Evolutionary conservation across 1,140 invertebrate genomes (phyloP), one percentile per base, ranked within the genome.

Genomic region (Trachymyrmex septentrionalis): DNA sequence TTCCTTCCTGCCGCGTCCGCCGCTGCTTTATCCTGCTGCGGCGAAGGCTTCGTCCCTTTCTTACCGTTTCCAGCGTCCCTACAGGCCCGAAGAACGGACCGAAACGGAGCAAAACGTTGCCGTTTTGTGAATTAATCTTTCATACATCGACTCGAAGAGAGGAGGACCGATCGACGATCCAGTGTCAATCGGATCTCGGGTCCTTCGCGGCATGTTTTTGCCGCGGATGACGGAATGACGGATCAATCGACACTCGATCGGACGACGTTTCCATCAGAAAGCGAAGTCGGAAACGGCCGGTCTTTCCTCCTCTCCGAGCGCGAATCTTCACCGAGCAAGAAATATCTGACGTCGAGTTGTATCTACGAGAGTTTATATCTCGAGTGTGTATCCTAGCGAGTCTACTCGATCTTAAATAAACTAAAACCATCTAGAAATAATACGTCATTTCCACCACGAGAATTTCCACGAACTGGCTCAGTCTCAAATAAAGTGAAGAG

Each of bases 1-100:
- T 95, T 96, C 90, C 95, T 95, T 82, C 88, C 94, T 92, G 92
- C 93, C 93, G 85, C 88, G 87, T 93, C 87, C 89, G 87, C 88
- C 91, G 85, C 82, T 80, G 86, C 91, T 91, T 93, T 93, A 87
- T 93, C 92, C 86, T 93, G 92, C 72, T 92, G 91, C 76, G 92
- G 88, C 85, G 93, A 91, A 61, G 88, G 66, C 93, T 95, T 95
- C 80, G 95, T 95, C 14, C 95, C 84, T 87, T 94, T 94, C 88
- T 92, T 92, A 85, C 87, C 76, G 85, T 89, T 91, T 86, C 89
- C 90, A 91, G 85, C 61, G 87, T 91, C 89, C 85, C 90, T 91
- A 89, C 81, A 53, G 86, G 64, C 24, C 86, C 89, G 63, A 66
- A 48, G 59, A 53, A 50, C 50, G 53, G 76, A 81, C 86, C 77